Conservation (phyloP, 1,140 invertebrate genomes). For the Tetramorium alpestre region DNA sequence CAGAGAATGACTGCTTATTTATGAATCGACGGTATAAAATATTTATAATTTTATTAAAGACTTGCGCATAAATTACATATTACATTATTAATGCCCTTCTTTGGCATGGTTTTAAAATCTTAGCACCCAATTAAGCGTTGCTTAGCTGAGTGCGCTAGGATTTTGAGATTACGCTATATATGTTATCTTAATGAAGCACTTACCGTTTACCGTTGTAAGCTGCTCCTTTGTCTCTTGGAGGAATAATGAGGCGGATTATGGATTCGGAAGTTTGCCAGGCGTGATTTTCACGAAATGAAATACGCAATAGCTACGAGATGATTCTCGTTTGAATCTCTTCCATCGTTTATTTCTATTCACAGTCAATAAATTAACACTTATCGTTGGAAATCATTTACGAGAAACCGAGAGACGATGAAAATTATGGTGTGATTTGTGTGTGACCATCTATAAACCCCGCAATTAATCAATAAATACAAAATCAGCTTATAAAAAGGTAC, state of each 20-base stretch:
- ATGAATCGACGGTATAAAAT: not conserved
- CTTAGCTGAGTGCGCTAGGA: not conserved
- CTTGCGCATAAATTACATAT: not conserved
- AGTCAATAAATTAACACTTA: slow-evolving; percentile 85
- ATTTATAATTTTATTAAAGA: not conserved
- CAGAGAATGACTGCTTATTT: not conserved
- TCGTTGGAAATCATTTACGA: slow-evolving; percentile 78
- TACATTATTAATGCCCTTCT: not conserved
- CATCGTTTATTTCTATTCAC: slow-evolving; percentile 83
- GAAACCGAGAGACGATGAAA: slow-evolving; percentile 76
- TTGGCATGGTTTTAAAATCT: slow-evolving; percentile 10
- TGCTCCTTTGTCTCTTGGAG: slow-evolving; percentile 7
- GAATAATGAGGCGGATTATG: slow-evolving; percentile 45
- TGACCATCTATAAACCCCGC: slow-evolving; percentile 70
- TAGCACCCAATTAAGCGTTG: not conserved
- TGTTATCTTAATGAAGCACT: slow-evolving; percentile 51
- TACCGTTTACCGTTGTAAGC: slow-evolving; percentile 37
- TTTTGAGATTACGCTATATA: slow-evolving; percentile 24
- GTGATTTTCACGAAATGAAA: slow-evolving; percentile 5
- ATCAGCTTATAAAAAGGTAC: slow-evolving; percentile 80
- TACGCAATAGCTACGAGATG: not conserved
- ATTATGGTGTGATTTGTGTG: slow-evolving; percentile 70
- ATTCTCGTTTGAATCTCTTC: slow-evolving; percentile 59
- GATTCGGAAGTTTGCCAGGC: slow-evolving; percentile 22
- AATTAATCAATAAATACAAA: slow-evolving; percentile 84